Evolutionary conservation across 1,140 invertebrate genomes (phyloP).

Genomic region (Melipona quadrifasciata): DNA sequence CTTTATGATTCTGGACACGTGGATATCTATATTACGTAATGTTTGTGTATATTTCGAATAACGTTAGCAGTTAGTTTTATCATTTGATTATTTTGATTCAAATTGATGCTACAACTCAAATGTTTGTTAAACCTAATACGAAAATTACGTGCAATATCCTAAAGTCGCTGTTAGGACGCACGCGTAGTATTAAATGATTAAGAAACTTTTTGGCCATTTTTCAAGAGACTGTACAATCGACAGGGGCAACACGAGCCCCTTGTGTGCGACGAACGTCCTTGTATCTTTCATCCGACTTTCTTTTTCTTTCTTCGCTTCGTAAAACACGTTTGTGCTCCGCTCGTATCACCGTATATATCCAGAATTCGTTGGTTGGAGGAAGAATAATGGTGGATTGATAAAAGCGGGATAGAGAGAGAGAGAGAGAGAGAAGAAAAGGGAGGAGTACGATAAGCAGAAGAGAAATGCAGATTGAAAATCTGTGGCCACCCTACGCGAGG

Average conservation of each 20-base stretch:
- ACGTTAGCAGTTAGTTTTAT: too few species aligned
- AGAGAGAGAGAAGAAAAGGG: background rate
- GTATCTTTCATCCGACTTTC: background rate
- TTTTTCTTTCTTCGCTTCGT: background rate
- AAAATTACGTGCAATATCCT: too few species aligned
- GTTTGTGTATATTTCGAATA: too few species aligned
- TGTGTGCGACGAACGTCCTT: background rate
- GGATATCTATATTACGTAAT: too few species aligned
- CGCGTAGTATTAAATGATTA: too few species aligned
- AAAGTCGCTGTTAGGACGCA: too few species aligned
- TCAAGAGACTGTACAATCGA: background rate
- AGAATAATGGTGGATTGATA: background rate
- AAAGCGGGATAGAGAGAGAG: background rate
- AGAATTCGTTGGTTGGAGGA: slow-evolving; percentile 42
- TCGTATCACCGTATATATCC: slow-evolving; percentile 4
- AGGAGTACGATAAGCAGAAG: slow-evolving; percentile 45
- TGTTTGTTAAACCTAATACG: too few species aligned
- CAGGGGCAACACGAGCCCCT: too few species aligned
- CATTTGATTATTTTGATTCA: too few species aligned
- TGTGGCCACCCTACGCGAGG: slow-evolving; percentile 55
- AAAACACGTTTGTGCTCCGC: background rate
- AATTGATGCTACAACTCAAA: too few species aligned
- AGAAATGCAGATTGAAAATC: slow-evolving; percentile 70
- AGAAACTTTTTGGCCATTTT: too few species aligned
- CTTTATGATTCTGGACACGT: too few species aligned